Conservation (phyloP, 2,888 invertebrate species). For the Hesperia comma region DNA sequence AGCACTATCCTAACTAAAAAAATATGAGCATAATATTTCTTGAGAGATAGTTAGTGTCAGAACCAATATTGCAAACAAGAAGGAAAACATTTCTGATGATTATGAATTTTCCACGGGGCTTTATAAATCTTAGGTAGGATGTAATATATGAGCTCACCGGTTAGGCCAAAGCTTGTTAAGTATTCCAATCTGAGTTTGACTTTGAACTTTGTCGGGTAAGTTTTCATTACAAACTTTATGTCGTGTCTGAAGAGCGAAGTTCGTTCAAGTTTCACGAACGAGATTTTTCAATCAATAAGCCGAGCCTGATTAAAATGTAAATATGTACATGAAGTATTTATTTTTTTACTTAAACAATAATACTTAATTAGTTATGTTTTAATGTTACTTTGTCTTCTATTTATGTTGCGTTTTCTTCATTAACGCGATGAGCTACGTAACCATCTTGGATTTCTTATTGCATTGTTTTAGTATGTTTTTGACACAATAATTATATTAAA, state of each 20-base stretch:
- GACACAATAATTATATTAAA: too few relatives aligned
- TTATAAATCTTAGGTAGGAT: conserved; percentile 1
- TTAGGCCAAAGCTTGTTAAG: conserved; percentile 20
- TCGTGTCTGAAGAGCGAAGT: neutral
- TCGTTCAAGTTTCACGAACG: neutral
- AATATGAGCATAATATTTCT: too few relatives aligned
- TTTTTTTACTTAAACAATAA: too few relatives aligned
- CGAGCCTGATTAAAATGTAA: neutral
- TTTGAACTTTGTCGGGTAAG: conserved; percentile 14
- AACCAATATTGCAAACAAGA: neutral
- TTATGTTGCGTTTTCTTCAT: too few relatives aligned
- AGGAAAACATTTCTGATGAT: conserved; percentile 1
- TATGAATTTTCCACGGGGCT: conserved; percentile 16
- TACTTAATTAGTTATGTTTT: too few relatives aligned
- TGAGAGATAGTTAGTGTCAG: too few relatives aligned
- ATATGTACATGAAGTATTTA: too few relatives aligned
- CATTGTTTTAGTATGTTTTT: too few relatives aligned
- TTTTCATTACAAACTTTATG: conserved; percentile 23
- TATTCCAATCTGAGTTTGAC: conserved; percentile 27
- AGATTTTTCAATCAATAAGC: conserved; percentile 1
- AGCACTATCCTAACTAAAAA: too few relatives aligned
- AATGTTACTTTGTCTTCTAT: too few relatives aligned
- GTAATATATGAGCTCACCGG: conserved; percentile 6
- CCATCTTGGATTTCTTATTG: too few relatives aligned
- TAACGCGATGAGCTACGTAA: too few relatives aligned